Base-by-base conservation (phyloP, 2,888 invertebrate species). In the Drosophila lutescens region DNA sequence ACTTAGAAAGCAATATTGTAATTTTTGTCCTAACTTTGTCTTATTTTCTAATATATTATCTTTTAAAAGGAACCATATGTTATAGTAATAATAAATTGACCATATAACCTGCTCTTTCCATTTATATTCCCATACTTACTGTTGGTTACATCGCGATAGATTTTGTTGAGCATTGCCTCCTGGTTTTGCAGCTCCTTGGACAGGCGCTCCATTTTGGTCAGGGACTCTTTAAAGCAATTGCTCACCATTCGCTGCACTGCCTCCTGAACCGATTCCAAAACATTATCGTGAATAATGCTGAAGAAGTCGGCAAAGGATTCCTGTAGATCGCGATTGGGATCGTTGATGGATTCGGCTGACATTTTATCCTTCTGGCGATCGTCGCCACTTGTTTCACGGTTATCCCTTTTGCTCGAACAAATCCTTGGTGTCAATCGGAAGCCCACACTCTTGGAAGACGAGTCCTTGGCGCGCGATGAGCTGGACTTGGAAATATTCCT, bases 241-340 rank as follows among this genome's bases (percentile, higher is more conserved):
- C 26, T 17, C 1, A 86, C 49, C 62, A 76, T 76, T 1, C 46
- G 13, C 13, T 72, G 57, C 7, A 88, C 63, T 0, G 63, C 61
- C 2, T 17, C 49, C 68, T 91, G 80, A 9, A 92, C 88, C 15
- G 89, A 88, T 30, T 91, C 86, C 57, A 90, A 56, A 13, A 91
- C 88, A 44, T 88, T 88, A 10, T 90, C 91, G 30, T 87, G 83
- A 5, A 92, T 76, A 9, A 88, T 79, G 58, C 79, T 89, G 4
- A 91, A 83, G 49, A 91, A 91, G 50, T 90, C 90, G 7, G 79
- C 79, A 41, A 88, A 88, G n/a, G 89, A 79, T 2, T 91, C 88
- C 49, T 88, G 78, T 10, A 77, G 50, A 9, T 68, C 74, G 9
- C 60, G 74, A 38, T 47, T 63, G 13, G 66, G 20, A 34, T 72